A percentile compares a stretch with the other conserved stretches of the same genome.
Conservation (phyloP, 1,140 invertebrate genomes). For the Pogonomyrmex californicus region DNA sequence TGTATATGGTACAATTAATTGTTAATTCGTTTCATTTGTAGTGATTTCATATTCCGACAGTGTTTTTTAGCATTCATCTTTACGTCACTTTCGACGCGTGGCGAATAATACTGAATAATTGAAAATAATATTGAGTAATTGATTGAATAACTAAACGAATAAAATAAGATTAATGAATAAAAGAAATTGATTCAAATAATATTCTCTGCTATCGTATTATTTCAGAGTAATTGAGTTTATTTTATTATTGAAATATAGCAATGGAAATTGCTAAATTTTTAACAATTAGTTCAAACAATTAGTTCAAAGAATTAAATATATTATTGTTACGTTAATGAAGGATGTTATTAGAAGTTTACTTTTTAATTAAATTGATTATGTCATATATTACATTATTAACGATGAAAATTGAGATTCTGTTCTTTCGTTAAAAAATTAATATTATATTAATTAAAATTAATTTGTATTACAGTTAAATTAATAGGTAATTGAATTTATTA, state of each 20-base stretch:
- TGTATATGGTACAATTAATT: background rate
- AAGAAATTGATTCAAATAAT: slow-evolving; percentile 7
- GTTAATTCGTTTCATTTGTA: background rate
- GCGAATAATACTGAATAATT: background rate
- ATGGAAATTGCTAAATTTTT: background rate
- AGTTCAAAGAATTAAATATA: background rate
- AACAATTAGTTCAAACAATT: background rate
- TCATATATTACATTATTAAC: background rate
- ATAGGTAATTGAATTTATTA: too few species aligned
- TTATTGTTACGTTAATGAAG: background rate
- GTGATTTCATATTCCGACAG: background rate
- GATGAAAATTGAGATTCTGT: background rate
- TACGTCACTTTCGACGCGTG: background rate
- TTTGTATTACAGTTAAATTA: too few species aligned
- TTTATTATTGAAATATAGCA: background rate
- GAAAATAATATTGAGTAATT: slow-evolving; percentile 26
- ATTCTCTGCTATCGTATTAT: background rate
- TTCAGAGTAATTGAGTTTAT: slow-evolving; percentile 11
- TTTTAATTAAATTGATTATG: background rate
- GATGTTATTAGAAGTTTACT: background rate
- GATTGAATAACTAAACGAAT: background rate
- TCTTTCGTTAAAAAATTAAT: background rate
- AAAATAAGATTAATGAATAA: slow-evolving; percentile 25
- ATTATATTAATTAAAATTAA: too few species aligned
- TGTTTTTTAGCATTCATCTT: background rate